phyloP scores from a whole-genome alignment of 2,888 invertebrate species.

The Pachymerium ferrugineum region DNA sequence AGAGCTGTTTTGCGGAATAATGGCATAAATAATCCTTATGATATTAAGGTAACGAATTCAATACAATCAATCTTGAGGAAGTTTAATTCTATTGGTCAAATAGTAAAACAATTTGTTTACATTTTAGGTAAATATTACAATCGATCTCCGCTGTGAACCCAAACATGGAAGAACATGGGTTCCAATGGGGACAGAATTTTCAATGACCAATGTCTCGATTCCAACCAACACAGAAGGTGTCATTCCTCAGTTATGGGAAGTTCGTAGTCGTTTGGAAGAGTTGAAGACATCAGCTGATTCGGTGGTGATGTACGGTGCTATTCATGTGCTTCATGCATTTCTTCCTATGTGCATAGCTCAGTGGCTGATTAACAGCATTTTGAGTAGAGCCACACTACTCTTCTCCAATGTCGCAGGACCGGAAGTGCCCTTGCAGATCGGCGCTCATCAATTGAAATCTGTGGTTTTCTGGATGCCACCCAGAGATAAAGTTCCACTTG shows the following conservation, averaged over 20 bases:
- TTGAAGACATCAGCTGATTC: slow-evolving; percentile 52
- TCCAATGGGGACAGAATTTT: slow-evolving; percentile 45
- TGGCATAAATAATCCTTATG: slow-evolving; percentile 52
- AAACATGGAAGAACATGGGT: slow-evolving; percentile 39
- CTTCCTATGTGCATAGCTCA: slow-evolving; percentile 45
- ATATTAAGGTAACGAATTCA: slow-evolving; percentile 50
- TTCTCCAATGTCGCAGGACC: slow-evolving; percentile 53
- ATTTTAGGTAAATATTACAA: slow-evolving; percentile 46
- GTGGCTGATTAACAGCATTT: slow-evolving; percentile 43
- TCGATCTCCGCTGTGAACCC: slow-evolving; percentile 45
- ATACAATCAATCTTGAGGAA: background rate
- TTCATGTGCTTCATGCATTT: slow-evolving; percentile 48
- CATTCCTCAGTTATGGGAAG: slow-evolving; percentile 56
- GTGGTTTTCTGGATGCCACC: slow-evolving; percentile 51
- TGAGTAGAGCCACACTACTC: slow-evolving; percentile 43
- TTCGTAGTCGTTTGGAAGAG: slow-evolving; percentile 51
- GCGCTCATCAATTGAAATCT: slow-evolving; percentile 44
- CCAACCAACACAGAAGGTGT: slow-evolving; percentile 56
- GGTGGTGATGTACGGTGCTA: slow-evolving; percentile 51
- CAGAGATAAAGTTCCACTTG: slow-evolving; percentile 49
- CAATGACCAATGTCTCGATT: slow-evolving; percentile 47
- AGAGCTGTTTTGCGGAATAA: slow-evolving; percentile 50
- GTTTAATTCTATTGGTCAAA: background rate
- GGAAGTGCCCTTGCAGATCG: slow-evolving; percentile 48
- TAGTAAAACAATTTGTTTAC: background rate